Base-by-base conservation (phyloP, 2,888 invertebrate genomes). In the Chirona hameri region DNA sequence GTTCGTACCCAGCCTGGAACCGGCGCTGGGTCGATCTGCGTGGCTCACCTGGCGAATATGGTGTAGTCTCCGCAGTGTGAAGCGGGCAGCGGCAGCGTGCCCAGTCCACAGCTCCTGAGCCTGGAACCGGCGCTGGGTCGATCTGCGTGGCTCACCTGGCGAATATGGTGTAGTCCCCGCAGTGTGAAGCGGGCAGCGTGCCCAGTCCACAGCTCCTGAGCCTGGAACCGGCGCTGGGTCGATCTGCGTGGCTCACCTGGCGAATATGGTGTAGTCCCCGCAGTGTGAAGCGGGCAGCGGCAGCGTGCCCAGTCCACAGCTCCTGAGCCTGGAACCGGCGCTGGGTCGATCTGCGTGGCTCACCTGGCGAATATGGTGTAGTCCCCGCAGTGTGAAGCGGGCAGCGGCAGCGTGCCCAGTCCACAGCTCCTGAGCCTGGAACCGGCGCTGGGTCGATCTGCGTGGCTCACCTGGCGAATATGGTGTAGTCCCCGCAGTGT, bases 361-460 rank as follows among this genome's bases (percentile, higher is more conserved):
- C 39, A 76, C 72, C 72, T 31, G 31, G 39, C 72, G 72, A 29
- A 76, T 9, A 76, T 76, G 72, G 39, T 76, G 76, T 18, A 31
- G 39, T 39, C 12, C 2, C 39, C 39, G 76, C 76, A 76, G 76
- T 39, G 39, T 0, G 76, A 21, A 21, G 76, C 7, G 21, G 39
- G 39, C 76, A 76, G 39, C 2, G 76, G 21, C 21, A 10, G 76
- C 39, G 76, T 31, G 18, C 27, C 14, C 5, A 39, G n/a, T 18
- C 65, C 82, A 81, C 48, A 84, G 83, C 81, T 80, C 21, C 82
- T 52, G 12, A 9, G 29, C 46, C n/a, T n/a, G n/a, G n/a, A n/a
- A n/a, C n/a, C n/a, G n/a, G n/a, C n/a, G n/a, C n/a, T n/a, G n/a
- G n/a, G n/a, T n/a, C n/a, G n/a, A n/a, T n/a, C n/a, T n/a, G n/a